phyloP scores from a whole-genome alignment of 2,888 invertebrate genomes.

The Cetonia aurata region DNA sequence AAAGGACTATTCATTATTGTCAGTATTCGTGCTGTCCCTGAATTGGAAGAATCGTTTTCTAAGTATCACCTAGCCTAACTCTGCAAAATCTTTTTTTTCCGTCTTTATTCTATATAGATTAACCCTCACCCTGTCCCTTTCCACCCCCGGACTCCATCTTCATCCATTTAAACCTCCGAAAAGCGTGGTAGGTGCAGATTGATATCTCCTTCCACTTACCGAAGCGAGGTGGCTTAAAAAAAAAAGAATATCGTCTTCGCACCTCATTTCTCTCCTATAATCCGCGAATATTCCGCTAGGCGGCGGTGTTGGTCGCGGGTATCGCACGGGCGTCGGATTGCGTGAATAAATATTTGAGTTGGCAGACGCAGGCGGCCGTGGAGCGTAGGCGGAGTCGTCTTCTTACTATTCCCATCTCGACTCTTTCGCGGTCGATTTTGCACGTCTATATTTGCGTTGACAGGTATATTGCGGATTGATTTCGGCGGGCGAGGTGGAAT shows the following conservation, averaged over 20 bases:
- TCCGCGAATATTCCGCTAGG: conserved; percentile 30
- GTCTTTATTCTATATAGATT: neutral
- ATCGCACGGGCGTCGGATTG: conserved; percentile 33
- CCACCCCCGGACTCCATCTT: no score
- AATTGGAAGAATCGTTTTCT: no score
- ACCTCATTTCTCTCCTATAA: conserved; percentile 23
- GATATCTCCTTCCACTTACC: conserved; percentile 3
- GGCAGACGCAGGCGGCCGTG: neutral
- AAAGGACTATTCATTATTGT: no score
- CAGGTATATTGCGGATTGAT: conserved; percentile 39
- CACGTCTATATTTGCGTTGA: conserved; percentile 39
- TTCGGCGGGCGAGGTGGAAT: neutral
- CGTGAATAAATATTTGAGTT: conserved; percentile 40
- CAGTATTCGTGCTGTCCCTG: no score
- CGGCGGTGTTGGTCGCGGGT: neutral
- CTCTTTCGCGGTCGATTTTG: conserved; percentile 20
- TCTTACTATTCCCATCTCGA: conserved; percentile 10
- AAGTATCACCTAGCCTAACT: no score
- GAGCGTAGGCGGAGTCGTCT: neutral
- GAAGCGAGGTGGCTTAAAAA: neutral
- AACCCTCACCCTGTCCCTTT: no score
- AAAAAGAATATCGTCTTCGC: conserved; percentile 18
- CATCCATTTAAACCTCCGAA: conserved; percentile 1
- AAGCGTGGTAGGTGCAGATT: conserved; percentile 13
- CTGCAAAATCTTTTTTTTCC: neutral